phyloP scores from a whole-genome alignment of 1,140 invertebrate genomes.

The Drepana arcuata region DNA sequence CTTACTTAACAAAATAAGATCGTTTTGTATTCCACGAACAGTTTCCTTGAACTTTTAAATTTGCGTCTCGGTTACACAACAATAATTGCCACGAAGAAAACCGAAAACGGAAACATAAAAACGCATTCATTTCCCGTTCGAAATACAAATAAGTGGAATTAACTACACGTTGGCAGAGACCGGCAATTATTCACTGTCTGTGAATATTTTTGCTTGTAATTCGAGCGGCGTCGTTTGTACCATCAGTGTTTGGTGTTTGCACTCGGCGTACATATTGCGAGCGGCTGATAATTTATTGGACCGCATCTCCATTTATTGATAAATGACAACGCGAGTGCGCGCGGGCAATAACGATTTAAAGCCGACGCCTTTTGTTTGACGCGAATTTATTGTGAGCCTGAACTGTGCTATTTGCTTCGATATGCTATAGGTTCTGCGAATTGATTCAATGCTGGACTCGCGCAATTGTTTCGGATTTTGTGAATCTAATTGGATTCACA shows the following conservation, averaged over 20 bases:
- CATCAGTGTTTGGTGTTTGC: slow-evolving; percentile 35
- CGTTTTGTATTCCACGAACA: too few relatives aligned
- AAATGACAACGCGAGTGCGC: slow-evolving; percentile 25
- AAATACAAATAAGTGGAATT: slow-evolving; percentile 43
- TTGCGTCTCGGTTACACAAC: neutral
- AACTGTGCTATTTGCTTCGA: too few relatives aligned
- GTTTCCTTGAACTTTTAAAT: slow-evolving; percentile 13
- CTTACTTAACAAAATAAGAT: too few relatives aligned
- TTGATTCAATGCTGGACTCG: too few relatives aligned
- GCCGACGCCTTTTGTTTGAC: slow-evolving; percentile 13
- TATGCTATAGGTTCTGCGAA: too few relatives aligned
- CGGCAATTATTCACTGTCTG: slow-evolving; percentile 47
- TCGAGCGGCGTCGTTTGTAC: slow-evolving; percentile 31
- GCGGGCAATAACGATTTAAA: slow-evolving; percentile 17
- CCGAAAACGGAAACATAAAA: slow-evolving; percentile 7
- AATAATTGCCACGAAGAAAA: slow-evolving; percentile 11
- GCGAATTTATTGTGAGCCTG: slow-evolving; percentile 19
- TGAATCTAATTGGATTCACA: too few relatives aligned
- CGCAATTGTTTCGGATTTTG: too few relatives aligned
- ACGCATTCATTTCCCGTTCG: slow-evolving; percentile 22
- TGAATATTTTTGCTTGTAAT: slow-evolving; percentile 40
- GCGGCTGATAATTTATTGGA: slow-evolving; percentile 33
- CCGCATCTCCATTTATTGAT: slow-evolving; percentile 34
- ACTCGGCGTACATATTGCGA: slow-evolving; percentile 25
- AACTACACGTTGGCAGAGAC: slow-evolving; percentile 29